These are phyloP conservation scores for Steinernema khuongi DNA, from an alignment of 1,140 invertebrate species.

Conservation along the genomic window DNA sequence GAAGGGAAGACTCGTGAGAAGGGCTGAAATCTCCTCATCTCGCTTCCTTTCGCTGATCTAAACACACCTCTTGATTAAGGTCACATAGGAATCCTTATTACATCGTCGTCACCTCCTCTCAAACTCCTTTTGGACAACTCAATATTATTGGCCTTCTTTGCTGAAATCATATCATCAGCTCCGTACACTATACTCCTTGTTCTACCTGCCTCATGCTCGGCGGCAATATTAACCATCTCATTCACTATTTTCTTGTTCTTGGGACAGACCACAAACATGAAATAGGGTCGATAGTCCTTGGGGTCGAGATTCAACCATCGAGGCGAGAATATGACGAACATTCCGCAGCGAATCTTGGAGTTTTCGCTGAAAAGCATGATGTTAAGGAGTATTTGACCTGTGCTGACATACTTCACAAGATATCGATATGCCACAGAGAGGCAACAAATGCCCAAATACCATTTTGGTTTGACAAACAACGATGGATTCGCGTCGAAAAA, in stretches of 20 bases:
- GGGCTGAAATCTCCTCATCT: not conserved
- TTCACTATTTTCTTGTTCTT: not conserved
- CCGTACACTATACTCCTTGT: not conserved
- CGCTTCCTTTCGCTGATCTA: not conserved
- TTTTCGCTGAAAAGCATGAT: not conserved
- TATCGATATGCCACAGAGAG: not conserved
- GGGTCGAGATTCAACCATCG: not conserved
- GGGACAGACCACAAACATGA: not conserved
- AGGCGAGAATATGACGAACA: not conserved
- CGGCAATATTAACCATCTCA: not conserved
- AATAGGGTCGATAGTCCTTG: not conserved
- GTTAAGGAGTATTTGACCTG: not conserved
- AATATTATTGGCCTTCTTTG: too few species aligned
- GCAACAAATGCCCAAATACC: not conserved
- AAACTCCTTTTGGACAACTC: too few species aligned
- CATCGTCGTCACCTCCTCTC: too few species aligned
- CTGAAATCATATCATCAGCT: not conserved
- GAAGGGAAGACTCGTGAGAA: not conserved
- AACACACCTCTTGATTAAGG: not conserved
- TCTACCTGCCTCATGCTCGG: not conserved
- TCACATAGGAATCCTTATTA: too few species aligned
- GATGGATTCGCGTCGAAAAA: not conserved
- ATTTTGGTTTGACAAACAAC: not conserved
- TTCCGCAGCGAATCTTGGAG: not conserved
- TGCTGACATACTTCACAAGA: not conserved